phyloP scores from a whole-genome alignment of 1,140 invertebrate species.

The Solen grandis region DNA sequence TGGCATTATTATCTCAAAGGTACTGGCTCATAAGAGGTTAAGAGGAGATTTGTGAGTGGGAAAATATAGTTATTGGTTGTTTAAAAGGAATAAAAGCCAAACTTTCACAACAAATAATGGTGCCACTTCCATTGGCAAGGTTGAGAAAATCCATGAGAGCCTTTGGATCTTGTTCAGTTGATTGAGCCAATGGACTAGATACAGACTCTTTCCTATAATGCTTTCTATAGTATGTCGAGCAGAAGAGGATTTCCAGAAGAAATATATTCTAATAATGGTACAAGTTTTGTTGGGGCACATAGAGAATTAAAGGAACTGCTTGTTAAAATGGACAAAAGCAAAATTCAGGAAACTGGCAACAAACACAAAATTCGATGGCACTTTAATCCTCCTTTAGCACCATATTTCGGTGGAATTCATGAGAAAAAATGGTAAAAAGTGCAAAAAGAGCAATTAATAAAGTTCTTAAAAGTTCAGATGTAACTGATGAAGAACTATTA shows the following conservation, averaged over 20 bases:
- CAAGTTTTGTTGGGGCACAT: conserved; percentile 43
- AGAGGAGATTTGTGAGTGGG: too few species aligned
- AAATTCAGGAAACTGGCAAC: conserved; percentile 4
- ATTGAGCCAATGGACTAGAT: not conserved
- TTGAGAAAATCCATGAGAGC: conserved; percentile 11
- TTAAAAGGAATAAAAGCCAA: conserved; percentile 15
- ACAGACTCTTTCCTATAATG: conserved; percentile 26
- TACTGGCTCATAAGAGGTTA: too few species aligned
- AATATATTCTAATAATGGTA: conserved; percentile 38
- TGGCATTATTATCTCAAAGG: too few species aligned
- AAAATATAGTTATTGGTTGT: too few species aligned
- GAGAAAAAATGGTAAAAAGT: conserved; percentile 78
- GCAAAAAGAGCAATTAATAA: conserved; percentile 66
- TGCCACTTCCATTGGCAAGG: conserved; percentile 16
- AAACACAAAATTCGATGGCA: conserved; percentile 76
- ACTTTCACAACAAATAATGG: conserved; percentile 12
- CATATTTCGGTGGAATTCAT: conserved; percentile 63
- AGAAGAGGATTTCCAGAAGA: conserved; percentile 25
- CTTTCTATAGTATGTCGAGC: conserved; percentile 27
- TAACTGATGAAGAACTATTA: conserved; percentile 34
- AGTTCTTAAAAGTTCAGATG: conserved; percentile 4
- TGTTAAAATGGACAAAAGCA: conserved; percentile 2
- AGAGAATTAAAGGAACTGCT: conserved; percentile 14
- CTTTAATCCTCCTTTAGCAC: conserved; percentile 79
- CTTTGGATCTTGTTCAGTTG: conserved; percentile 6